Evolutionary conservation across 2,113 vertebrate species (phyloP).

Genomic region (Marcusenius ussheri): DNA sequence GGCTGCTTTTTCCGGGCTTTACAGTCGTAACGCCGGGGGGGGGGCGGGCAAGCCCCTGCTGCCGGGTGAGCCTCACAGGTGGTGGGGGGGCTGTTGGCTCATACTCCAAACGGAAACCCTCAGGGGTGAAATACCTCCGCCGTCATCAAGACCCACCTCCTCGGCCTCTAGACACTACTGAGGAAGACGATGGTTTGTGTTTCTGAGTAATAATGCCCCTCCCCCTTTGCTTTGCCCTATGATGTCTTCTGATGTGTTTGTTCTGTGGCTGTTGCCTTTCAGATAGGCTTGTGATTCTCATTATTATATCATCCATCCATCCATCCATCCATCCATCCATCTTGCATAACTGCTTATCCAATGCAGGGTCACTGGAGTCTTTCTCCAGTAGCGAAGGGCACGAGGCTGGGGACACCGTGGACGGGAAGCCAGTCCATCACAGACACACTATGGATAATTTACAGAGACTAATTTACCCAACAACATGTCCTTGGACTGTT

Average conservation of each 20-base stretch:
- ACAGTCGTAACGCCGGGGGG: slow-evolving; percentile 62
- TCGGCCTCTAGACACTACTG: not conserved
- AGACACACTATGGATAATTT: not conserved
- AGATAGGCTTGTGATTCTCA: not conserved
- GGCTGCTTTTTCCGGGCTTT: slow-evolving; percentile 68
- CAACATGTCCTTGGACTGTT: not conserved
- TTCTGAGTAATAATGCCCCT: not conserved
- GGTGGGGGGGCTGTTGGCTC: not conserved
- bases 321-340: not conserved
- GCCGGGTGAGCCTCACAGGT: slow-evolving; percentile 50
- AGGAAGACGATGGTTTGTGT: not conserved
- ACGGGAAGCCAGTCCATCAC: not conserved
- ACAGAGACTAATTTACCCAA: not conserved
- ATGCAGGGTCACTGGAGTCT: not conserved
- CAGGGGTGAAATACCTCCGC: not conserved
- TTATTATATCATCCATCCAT: not conserved
- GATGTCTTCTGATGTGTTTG: not conserved
- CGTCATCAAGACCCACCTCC: not conserved
- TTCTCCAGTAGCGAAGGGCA: not conserved
- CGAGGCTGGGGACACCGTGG: not conserved
- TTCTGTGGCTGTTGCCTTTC: not conserved
- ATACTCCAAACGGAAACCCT: not conserved
- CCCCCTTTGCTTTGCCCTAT: not conserved
- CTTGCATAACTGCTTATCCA: not conserved
- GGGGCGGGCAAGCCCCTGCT: slow-evolving; percentile 49